Evolutionary conservation across 2,888 invertebrate species (phyloP).

Genomic region (Drosophila lacicola): DNA sequence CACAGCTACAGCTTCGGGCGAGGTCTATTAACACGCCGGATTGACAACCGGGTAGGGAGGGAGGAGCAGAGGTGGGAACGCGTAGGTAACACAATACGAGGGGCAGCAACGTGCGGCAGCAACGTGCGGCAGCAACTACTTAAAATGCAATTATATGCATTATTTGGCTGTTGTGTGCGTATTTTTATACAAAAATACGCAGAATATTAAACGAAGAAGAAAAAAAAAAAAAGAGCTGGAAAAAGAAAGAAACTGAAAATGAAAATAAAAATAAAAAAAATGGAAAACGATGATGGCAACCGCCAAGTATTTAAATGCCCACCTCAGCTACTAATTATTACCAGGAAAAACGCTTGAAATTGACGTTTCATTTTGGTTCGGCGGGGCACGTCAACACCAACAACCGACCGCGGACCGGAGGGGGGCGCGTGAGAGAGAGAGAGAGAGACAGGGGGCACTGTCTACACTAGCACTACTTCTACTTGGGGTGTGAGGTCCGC

Average conservation of each 20-base stretch:
- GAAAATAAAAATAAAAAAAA: constrained; percentile 45
- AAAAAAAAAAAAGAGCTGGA: constrained; percentile 2
- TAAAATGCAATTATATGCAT: constrained; percentile 82
- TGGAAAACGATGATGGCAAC: constrained; percentile 60
- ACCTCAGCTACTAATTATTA: constrained; percentile 84
- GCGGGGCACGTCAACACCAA: constrained; percentile 72
- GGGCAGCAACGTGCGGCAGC: constrained; percentile 41
- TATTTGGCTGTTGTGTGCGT: constrained; percentile 65
- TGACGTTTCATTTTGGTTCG: constrained; percentile 82
- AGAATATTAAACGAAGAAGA: constrained; percentile 50
- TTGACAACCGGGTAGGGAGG: constrained; percentile 41
- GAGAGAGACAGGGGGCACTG: not conserved
- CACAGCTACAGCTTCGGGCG: constrained; percentile 18
- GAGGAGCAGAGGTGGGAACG: not conserved
- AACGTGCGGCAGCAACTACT: constrained; percentile 67
- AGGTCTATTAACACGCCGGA: constrained; percentile 56
- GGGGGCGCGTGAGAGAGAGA: not conserved
- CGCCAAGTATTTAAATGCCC: constrained; percentile 83
- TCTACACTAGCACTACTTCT: constrained; percentile 1
- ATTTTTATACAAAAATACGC: constrained; percentile 77
- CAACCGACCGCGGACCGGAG: not conserved
- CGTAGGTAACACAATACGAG: constrained; percentile 73
- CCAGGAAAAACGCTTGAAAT: constrained; percentile 84
- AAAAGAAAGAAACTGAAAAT: constrained; percentile 9
- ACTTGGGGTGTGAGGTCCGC: constrained; percentile 17